phyloP scores from a whole-genome alignment of 2,888 invertebrate species.

The Eueremaeus valkanovi region DNA sequence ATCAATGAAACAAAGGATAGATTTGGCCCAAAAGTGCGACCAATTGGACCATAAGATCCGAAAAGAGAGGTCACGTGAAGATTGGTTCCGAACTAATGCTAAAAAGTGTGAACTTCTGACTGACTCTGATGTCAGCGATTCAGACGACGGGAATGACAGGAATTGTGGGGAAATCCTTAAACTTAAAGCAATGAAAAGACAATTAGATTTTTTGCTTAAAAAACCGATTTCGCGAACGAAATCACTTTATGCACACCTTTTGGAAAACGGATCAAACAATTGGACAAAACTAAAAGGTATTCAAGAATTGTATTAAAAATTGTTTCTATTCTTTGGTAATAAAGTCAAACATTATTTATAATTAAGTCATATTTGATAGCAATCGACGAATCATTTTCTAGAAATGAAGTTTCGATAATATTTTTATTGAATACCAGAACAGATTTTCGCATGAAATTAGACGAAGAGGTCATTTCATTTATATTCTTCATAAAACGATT shows the following conservation, averaged over 20 bases:
- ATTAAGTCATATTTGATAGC: no score
- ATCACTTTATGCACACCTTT: conserved; percentile 7
- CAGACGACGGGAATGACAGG: background rate
- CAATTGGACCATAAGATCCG: conserved; percentile 64
- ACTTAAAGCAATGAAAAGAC: conserved; percentile 42
- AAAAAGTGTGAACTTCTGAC: conserved; percentile 83
- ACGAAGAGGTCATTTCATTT: no score
- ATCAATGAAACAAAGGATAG: conserved; percentile 67
- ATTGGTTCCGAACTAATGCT: conserved; percentile 81
- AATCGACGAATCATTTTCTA: no score
- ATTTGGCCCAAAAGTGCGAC: conserved; percentile 74
- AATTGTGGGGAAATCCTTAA: conserved; percentile 10
- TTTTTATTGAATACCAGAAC: no score
- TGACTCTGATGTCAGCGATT: conserved; percentile 57
- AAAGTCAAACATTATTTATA: no score
- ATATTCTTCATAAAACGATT: no score
- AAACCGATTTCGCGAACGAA: conserved; percentile 31
- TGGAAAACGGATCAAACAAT: background rate
- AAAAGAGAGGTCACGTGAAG: conserved; percentile 64
- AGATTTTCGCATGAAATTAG: no score
- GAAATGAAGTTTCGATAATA: no score
- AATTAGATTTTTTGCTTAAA: conserved; percentile 40
- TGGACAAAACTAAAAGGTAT: conserved; percentile 15
- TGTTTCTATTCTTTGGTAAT: background rate
- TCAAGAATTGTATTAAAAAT: background rate